Evolutionary conservation across 2,797 vertebrate genomes (phyloP).

Genomic region (Typhlichthys eigenmanni): DNA sequence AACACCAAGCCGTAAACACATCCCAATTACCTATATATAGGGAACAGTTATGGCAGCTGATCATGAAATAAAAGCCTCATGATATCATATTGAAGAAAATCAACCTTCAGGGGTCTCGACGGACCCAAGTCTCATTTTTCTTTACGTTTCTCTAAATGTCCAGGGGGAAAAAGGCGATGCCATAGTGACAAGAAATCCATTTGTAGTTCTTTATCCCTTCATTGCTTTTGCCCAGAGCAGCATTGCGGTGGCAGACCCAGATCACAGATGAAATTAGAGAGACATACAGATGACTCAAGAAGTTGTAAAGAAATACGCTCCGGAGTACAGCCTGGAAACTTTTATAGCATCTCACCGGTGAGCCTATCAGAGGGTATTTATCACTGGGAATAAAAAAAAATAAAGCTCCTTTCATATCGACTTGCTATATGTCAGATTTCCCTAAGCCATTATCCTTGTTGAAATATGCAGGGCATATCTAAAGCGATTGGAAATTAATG

Average conservation of each 20-base stretch:
- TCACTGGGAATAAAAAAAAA: constrained; percentile 52
- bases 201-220: constrained; percentile 27
- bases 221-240: constrained; percentile 8
- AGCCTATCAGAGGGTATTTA: constrained; percentile 57
- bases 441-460: constrained; percentile 29
- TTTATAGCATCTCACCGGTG: constrained; percentile 31
- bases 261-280: constrained; percentile 70
- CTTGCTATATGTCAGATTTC: constrained; percentile 46
- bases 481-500: constrained; percentile 23
- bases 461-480: constrained; percentile 30
- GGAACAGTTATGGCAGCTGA: constrained; percentile 15
- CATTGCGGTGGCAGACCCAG: constrained; percentile 33
- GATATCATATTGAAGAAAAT: constrained; percentile 43
- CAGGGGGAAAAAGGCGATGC: constrained; percentile 47
- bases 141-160: constrained; percentile 51
- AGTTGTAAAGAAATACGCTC: constrained; percentile 32
- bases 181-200: constrained; percentile 58
- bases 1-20: constrained; percentile 16
- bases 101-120: constrained; percentile 29
- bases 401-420: constrained; percentile 54
- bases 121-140: constrained; percentile 59
- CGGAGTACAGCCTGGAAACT: constrained; percentile 46
- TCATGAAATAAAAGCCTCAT: constrained; percentile 50
- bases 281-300: constrained; percentile 50
- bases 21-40: constrained; percentile 27